A percentile compares a stretch with the other conserved stretches of the same genome.
Evolutionary conservation across 1,140 invertebrate species (phyloP).

Genomic region (Lanistes nyassanus): DNA sequence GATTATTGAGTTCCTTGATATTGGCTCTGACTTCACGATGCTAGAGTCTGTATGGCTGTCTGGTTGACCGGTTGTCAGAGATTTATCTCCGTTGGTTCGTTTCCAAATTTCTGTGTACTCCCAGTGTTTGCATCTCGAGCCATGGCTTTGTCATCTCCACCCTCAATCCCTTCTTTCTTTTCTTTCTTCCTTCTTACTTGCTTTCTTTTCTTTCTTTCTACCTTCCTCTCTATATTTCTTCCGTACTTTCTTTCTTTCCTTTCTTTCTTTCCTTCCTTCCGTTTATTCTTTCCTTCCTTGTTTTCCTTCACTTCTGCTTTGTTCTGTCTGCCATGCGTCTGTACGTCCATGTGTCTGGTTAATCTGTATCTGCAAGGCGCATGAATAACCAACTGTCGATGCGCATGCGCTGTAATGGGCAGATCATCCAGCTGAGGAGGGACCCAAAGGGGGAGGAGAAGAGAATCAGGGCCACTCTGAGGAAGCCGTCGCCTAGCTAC

Average conservation of each 20-base stretch:
- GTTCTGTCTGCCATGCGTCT: background rate
- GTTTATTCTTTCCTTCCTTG: background rate
- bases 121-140: no score
- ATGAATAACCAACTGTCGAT: background rate
- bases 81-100: no score
- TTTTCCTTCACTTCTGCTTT: background rate
- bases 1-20: no score
- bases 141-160: background rate
- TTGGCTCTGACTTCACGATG: no score
- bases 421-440: constrained; percentile 88
- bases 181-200: background rate
- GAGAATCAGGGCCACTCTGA: constrained; percentile 71
- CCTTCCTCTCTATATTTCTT: background rate
- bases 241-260: background rate
- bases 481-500: constrained; percentile 63
- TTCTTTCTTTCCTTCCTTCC: background rate
- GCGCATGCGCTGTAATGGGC: constrained; percentile 11
- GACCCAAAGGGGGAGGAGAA: constrained; percentile 89
- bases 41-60: no score
- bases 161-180: background rate
- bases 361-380: background rate
- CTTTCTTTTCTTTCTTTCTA: background rate
- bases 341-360: constrained; percentile 4
- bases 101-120: no score
- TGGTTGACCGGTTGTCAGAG: no score